These are phyloP conservation scores for Galaxea fascicularis DNA, from an alignment of 92 coral and sea anemone genomes.

Conservation along the genomic window DNA sequence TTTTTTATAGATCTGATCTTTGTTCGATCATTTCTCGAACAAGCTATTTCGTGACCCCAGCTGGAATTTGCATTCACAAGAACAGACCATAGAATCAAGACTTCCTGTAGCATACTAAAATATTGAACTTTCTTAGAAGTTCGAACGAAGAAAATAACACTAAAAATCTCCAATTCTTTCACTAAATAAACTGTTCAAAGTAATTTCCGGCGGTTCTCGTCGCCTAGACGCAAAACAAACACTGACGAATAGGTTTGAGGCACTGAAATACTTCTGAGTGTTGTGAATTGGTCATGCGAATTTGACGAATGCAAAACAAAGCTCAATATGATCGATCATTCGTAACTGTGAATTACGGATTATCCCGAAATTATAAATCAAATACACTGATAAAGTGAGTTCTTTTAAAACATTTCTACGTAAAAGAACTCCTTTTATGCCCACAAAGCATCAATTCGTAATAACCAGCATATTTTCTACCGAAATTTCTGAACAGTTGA, in stretches of 20 bases:
- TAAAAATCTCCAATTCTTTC: not conserved
- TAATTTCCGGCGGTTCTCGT: not conserved
- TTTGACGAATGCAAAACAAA: slow-evolving; percentile 52
- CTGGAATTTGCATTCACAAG: slow-evolving; percentile 45
- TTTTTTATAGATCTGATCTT: not conserved
- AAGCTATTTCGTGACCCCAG: slow-evolving; percentile 41
- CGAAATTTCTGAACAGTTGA: slow-evolving; percentile 55
- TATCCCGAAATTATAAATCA: slow-evolving; percentile 32
- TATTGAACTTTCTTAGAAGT: slow-evolving; percentile 39
- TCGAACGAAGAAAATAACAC: not conserved
- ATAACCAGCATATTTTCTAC: slow-evolving; percentile 34
- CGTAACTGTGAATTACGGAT: slow-evolving; percentile 25
- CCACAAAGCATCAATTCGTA: not conserved
- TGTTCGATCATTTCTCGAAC: slow-evolving; percentile 31
- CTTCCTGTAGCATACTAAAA: slow-evolving; percentile 42
- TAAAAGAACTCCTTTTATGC: not conserved
- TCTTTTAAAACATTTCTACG: not conserved
- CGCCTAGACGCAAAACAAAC: slow-evolving; percentile 23
- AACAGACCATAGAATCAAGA: slow-evolving; percentile 27
- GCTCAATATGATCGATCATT: slow-evolving; percentile 49
- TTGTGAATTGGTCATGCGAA: slow-evolving; percentile 43
- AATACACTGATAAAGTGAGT: slow-evolving; percentile 9
- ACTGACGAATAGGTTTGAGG: not conserved
- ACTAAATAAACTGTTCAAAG: not conserved
- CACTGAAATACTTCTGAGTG: slow-evolving; percentile 36